Evolutionary conservation across 2,797 vertebrate genomes (phyloP), one percentile per base, ranked within the genome.

Genomic region (Crypturellus tataupa): DNA sequence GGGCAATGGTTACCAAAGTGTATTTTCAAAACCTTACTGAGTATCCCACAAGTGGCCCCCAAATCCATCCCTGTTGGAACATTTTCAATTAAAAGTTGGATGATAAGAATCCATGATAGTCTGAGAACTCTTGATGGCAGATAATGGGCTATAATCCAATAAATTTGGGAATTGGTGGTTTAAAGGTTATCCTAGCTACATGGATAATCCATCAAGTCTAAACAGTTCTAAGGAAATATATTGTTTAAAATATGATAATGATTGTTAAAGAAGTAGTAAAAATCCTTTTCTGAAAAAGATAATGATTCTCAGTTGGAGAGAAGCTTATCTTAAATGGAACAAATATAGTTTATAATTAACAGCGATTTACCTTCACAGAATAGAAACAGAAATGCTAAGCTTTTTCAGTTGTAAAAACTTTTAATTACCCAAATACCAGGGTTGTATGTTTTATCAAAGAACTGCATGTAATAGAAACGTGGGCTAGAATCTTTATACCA

Each of bases 81-180:
- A 94, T 95, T 96, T 95, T 94, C 94, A 94, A 94, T 95, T 89
- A 94, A 84, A 94, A 93, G 39, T 94, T 94, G 86, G 35, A 40
- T 63, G 40, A 91, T 93, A 76, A 81, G 59, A 23, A 83, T 59
- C 69, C 42, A 20, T 55, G 89, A 47, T 31, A 84, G 40, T 35
- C 37, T 83, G 37, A 87, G 80, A 91, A 67, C 8, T 42, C 31
- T 10, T 85, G 80, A 87, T 89, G 80, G 27, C 14, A 47, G 79
- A 85, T 89, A 93, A 89, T 58, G 33, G 62, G 53, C 24, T 47
- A 59, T 85, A 89, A 90, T 51, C 75, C 69, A 82, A 25, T 29
- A 39, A 83, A 72, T 85, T 46, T 87, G 69, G 79, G 72, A 87
- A 89, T 68, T 6, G 1, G 15, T 40, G 21, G 33, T 4, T 75